These are phyloP conservation scores for Brachynemurus nebulosus DNA, from an alignment of 2,888 invertebrate genomes.

Conservation along the genomic window DNA sequence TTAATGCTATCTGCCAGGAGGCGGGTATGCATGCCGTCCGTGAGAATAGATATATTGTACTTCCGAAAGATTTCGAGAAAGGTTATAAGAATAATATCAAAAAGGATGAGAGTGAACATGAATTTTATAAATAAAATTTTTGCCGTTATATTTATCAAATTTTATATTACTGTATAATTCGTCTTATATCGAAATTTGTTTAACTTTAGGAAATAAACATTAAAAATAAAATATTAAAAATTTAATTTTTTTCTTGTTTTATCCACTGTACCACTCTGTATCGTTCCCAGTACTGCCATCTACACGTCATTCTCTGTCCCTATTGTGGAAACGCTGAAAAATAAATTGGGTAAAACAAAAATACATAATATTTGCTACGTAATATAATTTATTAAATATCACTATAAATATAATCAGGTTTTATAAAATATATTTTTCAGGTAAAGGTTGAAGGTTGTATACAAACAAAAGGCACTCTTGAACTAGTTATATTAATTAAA, in stretches of 20 bases:
- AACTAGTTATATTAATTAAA: too few relatives aligned
- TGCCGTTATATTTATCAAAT: too few relatives aligned
- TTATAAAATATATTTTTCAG: constrained; percentile 10
- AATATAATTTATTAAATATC: constrained; percentile 5
- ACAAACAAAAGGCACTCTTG: constrained; percentile 11
- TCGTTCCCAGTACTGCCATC: too few relatives aligned
- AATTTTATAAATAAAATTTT: constrained; percentile 86
- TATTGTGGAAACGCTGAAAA: too few relatives aligned
- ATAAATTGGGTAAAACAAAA: not conserved
- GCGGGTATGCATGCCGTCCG: constrained; percentile 99
- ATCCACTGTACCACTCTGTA: too few relatives aligned
- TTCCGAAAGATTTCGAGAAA: constrained; percentile 99
- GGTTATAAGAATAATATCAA: constrained; percentile 99
- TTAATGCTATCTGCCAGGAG: constrained; percentile 99
- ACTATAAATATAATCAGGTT: constrained; percentile 10
- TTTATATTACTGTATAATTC: too few relatives aligned
- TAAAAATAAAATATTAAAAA: too few relatives aligned
- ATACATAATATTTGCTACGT: not conserved
- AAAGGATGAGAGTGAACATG: constrained; percentile 98
- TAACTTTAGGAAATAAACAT: too few relatives aligned
- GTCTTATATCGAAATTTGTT: too few relatives aligned
- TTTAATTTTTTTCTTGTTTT: too few relatives aligned
- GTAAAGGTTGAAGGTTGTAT: constrained; percentile 7
- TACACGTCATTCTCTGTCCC: too few relatives aligned
- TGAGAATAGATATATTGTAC: constrained; percentile 96